These are phyloP conservation scores for Petrolisthes cinctipes DNA, from an alignment of 2,888 invertebrate species.

Conservation along the genomic window DNA sequence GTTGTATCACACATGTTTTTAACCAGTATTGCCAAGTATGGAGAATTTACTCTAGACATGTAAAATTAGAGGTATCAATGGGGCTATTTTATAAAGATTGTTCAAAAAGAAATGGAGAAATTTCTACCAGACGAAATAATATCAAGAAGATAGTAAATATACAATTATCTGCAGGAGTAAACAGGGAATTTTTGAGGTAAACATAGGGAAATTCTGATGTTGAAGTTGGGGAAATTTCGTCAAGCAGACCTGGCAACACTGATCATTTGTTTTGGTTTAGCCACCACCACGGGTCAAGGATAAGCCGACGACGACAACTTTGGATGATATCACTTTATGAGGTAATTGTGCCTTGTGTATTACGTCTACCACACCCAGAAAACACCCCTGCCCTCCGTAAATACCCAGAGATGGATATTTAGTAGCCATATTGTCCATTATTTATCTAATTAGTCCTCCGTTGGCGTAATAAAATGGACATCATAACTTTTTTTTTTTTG, in stretches of 20 bases:
- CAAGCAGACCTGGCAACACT: too few species aligned
- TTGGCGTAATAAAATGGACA: not conserved
- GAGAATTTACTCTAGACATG: too few species aligned
- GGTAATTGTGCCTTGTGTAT: not conserved
- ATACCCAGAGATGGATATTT: too few species aligned
- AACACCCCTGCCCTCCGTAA: not conserved
- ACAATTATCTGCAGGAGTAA: too few species aligned
- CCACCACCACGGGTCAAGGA: conserved; percentile 25
- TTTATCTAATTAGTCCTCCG: not conserved
- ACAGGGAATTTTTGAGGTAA: too few species aligned
- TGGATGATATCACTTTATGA: conserved; percentile 15
- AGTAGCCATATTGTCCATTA: not conserved
- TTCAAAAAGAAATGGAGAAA: too few species aligned
- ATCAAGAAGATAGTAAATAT: too few species aligned
- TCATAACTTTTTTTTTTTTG: not conserved
- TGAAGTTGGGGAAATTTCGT: too few species aligned
- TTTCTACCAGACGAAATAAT: too few species aligned
- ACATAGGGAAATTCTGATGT: too few species aligned
- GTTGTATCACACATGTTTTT: conserved; percentile 20
- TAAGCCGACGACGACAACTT: not conserved
- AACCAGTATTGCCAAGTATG: not conserved
- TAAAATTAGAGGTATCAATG: too few species aligned
- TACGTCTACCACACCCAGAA: not conserved
- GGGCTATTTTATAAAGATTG: too few species aligned
- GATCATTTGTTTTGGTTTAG: conserved; percentile 10